phyloP scores from a whole-genome alignment of 2,888 invertebrate species.

The Epinotia demarniana region DNA sequence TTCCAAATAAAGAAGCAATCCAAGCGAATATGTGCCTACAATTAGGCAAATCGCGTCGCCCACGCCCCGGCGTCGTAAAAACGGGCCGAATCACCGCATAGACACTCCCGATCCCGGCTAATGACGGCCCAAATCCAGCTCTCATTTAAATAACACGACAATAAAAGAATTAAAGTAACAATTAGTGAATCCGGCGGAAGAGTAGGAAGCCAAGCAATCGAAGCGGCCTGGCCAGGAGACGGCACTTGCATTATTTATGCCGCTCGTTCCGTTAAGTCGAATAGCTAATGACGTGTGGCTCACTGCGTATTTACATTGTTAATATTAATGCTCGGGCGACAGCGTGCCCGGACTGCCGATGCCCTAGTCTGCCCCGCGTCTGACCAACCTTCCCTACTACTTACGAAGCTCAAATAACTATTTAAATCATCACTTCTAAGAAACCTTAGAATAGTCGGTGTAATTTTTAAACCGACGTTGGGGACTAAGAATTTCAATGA shows the following conservation, averaged over 20 bases:
- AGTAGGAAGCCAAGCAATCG: conserved; percentile 54
- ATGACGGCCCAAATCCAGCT: conserved; percentile 47
- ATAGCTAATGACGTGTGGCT: conserved; percentile 71
- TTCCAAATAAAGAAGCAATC: conserved; percentile 38
- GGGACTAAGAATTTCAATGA: conserved; percentile 36
- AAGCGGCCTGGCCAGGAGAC: conserved; percentile 56
- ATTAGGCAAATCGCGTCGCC: conserved; percentile 45
- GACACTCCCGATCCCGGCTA: conserved; percentile 42
- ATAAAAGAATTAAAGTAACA: conserved; percentile 66
- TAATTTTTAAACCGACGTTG: conserved; percentile 34
- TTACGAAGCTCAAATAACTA: conserved; percentile 42
- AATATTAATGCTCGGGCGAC: conserved; percentile 59
- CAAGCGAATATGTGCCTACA: conserved; percentile 39
- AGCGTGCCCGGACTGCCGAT: conserved; percentile 51
- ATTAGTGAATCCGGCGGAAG: conserved; percentile 63
- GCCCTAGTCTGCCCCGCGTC: conserved; percentile 50
- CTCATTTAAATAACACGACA: conserved; percentile 64
- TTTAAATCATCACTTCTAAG: conserved; percentile 43
- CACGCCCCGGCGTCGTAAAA: conserved; percentile 46
- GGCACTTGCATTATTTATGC: conserved; percentile 73
- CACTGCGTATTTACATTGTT: conserved; percentile 61
- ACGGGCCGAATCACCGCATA: conserved; percentile 41
- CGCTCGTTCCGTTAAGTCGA: conserved; percentile 77
- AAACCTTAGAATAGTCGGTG: conserved; percentile 40
- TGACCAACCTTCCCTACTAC: conserved; percentile 37